These are phyloP conservation scores for Linurgus olivaceus DNA, from an alignment of 2,797 vertebrate species.

Conservation along the genomic window DNA sequence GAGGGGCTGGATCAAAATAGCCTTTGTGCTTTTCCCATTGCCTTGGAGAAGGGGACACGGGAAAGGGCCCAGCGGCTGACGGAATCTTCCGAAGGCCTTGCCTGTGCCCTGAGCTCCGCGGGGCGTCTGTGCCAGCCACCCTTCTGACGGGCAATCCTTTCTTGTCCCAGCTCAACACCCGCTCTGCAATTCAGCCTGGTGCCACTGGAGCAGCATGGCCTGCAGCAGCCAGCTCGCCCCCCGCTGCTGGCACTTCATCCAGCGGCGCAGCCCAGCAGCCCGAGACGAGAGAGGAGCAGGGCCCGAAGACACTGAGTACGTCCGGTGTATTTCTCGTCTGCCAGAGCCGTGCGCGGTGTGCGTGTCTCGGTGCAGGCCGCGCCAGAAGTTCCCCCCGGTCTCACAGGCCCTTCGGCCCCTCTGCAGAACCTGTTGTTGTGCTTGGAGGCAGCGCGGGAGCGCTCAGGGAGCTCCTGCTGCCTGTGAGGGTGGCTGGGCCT, in stretches of 20 bases:
- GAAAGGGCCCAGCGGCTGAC: not conserved
- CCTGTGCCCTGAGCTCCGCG: accelerated
- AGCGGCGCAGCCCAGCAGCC: not conserved
- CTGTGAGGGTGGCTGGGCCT: not conserved
- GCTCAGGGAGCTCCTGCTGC: not conserved
- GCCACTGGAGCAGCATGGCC: accelerated
- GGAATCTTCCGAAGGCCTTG: not conserved
- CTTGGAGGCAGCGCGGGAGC: not conserved
- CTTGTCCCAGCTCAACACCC: not conserved
- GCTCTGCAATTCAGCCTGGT: not conserved
- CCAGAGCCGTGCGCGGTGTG: not conserved
- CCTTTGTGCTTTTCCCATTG: not conserved
- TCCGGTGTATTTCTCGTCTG: not conserved
- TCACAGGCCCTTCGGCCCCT: not conserved
- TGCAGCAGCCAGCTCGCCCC: not conserved
- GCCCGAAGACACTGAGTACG: not conserved
- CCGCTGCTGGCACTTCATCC: accelerated
- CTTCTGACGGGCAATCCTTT: not conserved
- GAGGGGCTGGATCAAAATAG: accelerated
- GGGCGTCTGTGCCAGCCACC: not conserved
- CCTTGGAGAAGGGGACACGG: not conserved
- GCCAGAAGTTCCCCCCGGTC: not conserved
- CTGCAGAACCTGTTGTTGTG: not conserved
- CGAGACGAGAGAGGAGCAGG: not conserved
- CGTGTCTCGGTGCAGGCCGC: accelerated